phyloP scores from a whole-genome alignment of 2,797 vertebrate genomes.

The Galago senegalensis region DNA sequence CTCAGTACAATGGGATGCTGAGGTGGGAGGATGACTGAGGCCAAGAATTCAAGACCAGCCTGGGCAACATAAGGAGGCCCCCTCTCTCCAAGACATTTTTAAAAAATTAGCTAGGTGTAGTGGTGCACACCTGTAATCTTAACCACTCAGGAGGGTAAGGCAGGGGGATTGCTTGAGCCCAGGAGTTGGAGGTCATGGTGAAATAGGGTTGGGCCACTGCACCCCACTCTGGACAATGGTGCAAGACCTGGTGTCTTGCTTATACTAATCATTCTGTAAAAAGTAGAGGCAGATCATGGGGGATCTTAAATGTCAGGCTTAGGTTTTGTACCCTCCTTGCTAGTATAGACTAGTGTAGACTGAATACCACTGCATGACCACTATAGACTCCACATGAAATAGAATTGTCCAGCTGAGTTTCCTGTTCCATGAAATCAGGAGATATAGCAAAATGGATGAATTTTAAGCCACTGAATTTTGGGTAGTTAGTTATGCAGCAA shows the following conservation, averaged over 20 bases:
- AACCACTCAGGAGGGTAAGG: neutral
- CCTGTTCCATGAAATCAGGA: neutral
- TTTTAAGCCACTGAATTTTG: slow-evolving; percentile 25
- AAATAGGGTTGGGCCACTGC: neutral
- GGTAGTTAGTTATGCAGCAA: neutral
- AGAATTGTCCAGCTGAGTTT: neutral
- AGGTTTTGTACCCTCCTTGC: neutral
- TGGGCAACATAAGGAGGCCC: neutral
- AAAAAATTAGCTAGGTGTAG: neutral
- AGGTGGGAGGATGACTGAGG: neutral
- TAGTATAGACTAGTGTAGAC: too few species aligned
- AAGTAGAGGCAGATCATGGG: neutral
- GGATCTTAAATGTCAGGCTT: neutral
- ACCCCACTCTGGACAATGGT: neutral
- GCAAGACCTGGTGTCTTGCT: neutral
- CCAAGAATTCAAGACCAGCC: neutral
- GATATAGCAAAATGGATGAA: neutral
- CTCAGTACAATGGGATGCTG: neutral
- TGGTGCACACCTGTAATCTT: neutral
- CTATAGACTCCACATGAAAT: neutral
- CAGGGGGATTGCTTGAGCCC: neutral
- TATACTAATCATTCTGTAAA: neutral
- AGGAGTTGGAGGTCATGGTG: neutral
- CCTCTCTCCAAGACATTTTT: neutral
- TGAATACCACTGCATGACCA: neutral